These are phyloP conservation scores for Hystrix cristata DNA, from an alignment of 2,113 vertebrate genomes.

Conservation along the genomic window DNA sequence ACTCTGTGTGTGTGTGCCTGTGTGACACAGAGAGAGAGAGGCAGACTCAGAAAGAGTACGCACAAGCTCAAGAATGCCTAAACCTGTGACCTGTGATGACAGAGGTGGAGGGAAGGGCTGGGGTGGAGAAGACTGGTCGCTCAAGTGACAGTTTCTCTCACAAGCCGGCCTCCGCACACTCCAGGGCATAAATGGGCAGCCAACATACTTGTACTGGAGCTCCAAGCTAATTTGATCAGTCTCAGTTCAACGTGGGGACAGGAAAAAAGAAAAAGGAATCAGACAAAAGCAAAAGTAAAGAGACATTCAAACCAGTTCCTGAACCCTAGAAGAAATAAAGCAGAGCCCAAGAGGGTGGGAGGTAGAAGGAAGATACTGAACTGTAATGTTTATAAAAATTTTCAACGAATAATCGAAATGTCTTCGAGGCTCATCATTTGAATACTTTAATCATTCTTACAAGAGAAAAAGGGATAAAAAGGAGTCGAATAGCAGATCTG, in stretches of 20 bases:
- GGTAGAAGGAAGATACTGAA: neutral
- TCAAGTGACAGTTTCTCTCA: constrained; percentile 2
- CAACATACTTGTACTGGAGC: neutral
- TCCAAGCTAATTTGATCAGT: neutral
- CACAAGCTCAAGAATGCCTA: neutral
- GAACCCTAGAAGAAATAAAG: neutral
- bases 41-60: neutral
- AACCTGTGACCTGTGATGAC: neutral
- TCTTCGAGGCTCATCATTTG: neutral
- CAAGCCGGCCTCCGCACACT: neutral
- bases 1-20: neutral
- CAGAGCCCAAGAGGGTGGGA: neutral
- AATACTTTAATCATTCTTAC: neutral
- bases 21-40: neutral
- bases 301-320: neutral
- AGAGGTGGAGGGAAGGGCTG: neutral
- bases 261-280: neutral
- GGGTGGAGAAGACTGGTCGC: rapidly evolving
- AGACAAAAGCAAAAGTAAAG: neutral
- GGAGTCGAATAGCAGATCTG: neutral
- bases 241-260: neutral
- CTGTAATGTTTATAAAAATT: neutral
- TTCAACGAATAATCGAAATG: constrained; percentile 11
- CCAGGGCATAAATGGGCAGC: neutral
- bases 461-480: neutral